Evolutionary conservation across 2,797 vertebrate species (phyloP).

Genomic region (Pygocentrus nattereri): DNA sequence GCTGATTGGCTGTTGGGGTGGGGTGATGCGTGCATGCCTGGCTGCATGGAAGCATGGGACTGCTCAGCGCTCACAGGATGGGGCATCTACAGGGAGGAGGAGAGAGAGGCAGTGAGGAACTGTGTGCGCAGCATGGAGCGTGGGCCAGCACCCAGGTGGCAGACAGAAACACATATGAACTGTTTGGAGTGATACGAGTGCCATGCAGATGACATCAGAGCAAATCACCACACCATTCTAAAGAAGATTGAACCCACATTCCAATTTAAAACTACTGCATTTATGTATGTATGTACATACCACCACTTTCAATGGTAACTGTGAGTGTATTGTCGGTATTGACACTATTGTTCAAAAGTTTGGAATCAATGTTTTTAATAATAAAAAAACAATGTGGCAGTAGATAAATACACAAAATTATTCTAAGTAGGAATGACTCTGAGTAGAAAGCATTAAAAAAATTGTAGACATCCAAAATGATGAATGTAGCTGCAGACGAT

Average conservation of each 20-base stretch:
- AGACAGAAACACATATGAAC: slow-evolving; percentile 31
- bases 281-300: neutral
- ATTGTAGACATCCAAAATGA: too few relatives aligned
- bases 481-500: too few relatives aligned
- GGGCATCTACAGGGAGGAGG: slow-evolving; percentile 89
- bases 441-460: too few relatives aligned
- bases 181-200: slow-evolving; percentile 44
- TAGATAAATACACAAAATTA: too few relatives aligned
- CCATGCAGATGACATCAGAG: slow-evolving; percentile 58
- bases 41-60: slow-evolving; percentile 98
- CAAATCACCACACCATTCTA: slow-evolving; percentile 4
- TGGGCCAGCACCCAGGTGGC: slow-evolving; percentile 25
- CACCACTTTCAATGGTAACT: neutral
- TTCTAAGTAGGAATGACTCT: too few relatives aligned
- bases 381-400: too few relatives aligned
- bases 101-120: slow-evolving; percentile 59
- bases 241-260: neutral
- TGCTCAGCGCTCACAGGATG: slow-evolving; percentile 95
- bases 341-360: too few relatives aligned
- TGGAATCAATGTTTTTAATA: too few relatives aligned
- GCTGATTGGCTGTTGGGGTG: slow-evolving; percentile 97
- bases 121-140: slow-evolving; percentile 17
- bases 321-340: too few relatives aligned
- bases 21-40: slow-evolving; percentile 97
- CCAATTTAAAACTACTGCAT: neutral